phyloP scores from a whole-genome alignment of 2,113 vertebrate species.

The Rhinichthys klamathensis region DNA sequence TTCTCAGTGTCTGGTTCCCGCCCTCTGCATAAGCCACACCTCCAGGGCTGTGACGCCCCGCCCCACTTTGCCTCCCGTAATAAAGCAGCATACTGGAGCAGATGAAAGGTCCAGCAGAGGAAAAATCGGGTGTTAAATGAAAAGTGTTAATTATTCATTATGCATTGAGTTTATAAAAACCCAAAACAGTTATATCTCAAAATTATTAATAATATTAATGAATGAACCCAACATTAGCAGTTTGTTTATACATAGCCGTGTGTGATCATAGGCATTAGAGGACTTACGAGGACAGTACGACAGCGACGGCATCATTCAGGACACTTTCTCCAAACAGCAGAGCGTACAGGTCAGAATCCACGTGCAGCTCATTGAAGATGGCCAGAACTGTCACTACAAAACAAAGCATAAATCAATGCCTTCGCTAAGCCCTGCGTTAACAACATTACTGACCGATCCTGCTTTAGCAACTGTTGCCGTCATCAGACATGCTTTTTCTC shows the following conservation, averaged over 20 bases:
- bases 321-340: slow-evolving; percentile 98
- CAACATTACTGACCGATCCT: background rate
- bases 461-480: background rate
- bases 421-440: background rate
- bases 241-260: background rate
- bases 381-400: slow-evolving; percentile 94
- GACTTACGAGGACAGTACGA: slow-evolving; percentile 98
- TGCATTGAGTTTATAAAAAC: background rate
- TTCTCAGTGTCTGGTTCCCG: slow-evolving; percentile 50
- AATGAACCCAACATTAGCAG: background rate
- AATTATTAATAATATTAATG: slow-evolving; percentile 33
- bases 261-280: background rate
- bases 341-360: slow-evolving; percentile 95
- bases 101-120: slow-evolving; percentile 46
- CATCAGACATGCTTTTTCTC: background rate
- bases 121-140: slow-evolving; percentile 56
- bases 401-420: slow-evolving; percentile 40
- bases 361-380: slow-evolving; percentile 98
- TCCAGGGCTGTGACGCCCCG: slow-evolving; percentile 52
- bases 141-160: slow-evolving; percentile 30
- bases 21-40: slow-evolving; percentile 55
- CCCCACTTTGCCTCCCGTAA: slow-evolving; percentile 59
- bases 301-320: slow-evolving; percentile 95
- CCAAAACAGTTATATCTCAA: slow-evolving; percentile 12
- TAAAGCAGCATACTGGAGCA: slow-evolving; percentile 68